Evolutionary conservation across 37 sponge, comb jelly and placozoan species (phyloP).

Genomic region (Crambe crambe): DNA sequence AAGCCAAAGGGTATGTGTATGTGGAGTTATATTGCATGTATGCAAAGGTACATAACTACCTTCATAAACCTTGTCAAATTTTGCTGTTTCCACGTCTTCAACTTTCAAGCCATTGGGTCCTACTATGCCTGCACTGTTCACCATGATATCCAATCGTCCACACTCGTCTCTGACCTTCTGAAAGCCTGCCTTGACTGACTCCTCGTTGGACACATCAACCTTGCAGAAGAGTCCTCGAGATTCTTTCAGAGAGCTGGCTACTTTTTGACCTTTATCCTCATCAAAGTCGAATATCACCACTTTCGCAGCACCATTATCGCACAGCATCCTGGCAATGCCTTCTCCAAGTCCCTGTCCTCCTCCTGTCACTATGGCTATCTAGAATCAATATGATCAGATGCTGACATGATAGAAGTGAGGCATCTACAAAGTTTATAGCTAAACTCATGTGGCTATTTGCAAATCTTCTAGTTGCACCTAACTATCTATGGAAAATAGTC

Average conservation of each 20-base stretch:
- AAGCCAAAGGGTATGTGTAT: too few relatives aligned
- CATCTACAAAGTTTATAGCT: too few relatives aligned
- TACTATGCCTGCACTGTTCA: slow-evolving; percentile 86
- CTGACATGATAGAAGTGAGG: too few relatives aligned
- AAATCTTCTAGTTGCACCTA: too few relatives aligned
- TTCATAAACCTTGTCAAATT: slow-evolving; percentile 54
- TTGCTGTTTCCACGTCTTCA: slow-evolving; percentile 16
- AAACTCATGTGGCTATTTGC: too few relatives aligned
- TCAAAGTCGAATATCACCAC: slow-evolving; percentile 72
- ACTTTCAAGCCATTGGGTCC: slow-evolving; percentile 55
- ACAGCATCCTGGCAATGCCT: slow-evolving; percentile 57
- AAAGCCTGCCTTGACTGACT: slow-evolving; percentile 49
- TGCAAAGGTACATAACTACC: slow-evolving; percentile 53
- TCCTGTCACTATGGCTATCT: slow-evolving; percentile 83
- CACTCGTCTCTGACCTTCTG: neutral
- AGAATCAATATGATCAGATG: neutral
- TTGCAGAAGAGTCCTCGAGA: neutral
- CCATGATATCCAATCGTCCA: slow-evolving; percentile 68
- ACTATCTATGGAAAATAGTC: too few relatives aligned
- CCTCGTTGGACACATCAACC: slow-evolving; percentile 69
- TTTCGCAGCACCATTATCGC: slow-evolving; percentile 29
- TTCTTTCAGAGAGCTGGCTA: neutral
- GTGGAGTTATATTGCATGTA: neutral
- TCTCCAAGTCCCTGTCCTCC: slow-evolving; percentile 74
- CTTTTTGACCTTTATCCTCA: slow-evolving; percentile 7